These are phyloP conservation scores for Drosophila quinaria DNA, from an alignment of 2,888 invertebrate species.

Conservation along the genomic window DNA sequence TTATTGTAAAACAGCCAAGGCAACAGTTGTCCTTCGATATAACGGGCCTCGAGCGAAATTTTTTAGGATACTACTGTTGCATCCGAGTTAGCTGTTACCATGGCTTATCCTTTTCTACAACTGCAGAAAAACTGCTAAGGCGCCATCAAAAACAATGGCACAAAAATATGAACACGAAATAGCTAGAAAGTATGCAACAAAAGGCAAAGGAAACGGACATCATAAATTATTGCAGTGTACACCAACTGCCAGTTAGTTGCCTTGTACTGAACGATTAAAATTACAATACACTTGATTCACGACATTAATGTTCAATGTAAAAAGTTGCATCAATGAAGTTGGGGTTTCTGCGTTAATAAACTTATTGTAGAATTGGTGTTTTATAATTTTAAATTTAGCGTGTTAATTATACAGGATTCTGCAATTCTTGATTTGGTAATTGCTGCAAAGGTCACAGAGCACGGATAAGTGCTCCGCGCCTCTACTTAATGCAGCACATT, in stretches of 20 bases:
- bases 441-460: no score
- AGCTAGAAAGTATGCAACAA: conserved; percentile 68
- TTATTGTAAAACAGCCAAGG: conserved; percentile 60
- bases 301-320: background rate
- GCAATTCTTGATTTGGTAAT: no score
- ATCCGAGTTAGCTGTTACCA: background rate
- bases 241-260: conserved; percentile 12
- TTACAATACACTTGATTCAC: background rate
- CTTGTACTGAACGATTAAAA: conserved; percentile 28
- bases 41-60: conserved; percentile 28
- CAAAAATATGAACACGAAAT: conserved; percentile 68
- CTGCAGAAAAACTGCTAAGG: conserved; percentile 36
- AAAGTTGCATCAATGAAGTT: background rate
- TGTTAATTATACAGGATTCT: no score
- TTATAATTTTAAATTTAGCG: background rate
- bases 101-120: conserved; percentile 32
- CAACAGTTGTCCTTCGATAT: conserved; percentile 63
- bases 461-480: no score
- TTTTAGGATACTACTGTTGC: conserved; percentile 2
- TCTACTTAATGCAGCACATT: no score
- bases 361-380: background rate
- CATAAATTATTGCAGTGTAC: conserved; percentile 70
- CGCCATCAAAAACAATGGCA: conserved; percentile 52
- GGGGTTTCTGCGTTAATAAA: background rate
- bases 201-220: conserved; percentile 74